A percentile compares a stretch with the other conserved stretches of the same genome.
These are phyloP conservation scores for Sigmodon hispidus DNA, from an alignment of 2,113 vertebrate species.

Conservation along the genomic window DNA sequence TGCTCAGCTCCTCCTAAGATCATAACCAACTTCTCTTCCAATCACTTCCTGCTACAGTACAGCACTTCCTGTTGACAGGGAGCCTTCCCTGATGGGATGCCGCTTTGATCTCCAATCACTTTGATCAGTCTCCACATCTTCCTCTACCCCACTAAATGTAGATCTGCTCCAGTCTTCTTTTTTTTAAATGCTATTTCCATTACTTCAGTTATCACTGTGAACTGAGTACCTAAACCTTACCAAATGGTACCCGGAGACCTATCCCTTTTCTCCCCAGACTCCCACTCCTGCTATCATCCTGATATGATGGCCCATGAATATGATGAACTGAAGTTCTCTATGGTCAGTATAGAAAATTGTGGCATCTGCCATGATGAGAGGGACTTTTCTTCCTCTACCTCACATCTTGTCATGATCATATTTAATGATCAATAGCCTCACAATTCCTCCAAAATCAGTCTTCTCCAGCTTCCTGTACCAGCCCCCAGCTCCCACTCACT, in stretches of 20 bases:
- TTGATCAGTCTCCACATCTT: not conserved
- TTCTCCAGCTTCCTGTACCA: not conserved
- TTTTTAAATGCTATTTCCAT: not conserved
- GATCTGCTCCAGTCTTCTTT: not conserved
- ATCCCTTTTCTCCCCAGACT: not conserved
- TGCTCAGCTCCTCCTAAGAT: not conserved
- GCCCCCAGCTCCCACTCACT: not conserved
- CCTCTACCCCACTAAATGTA: slow-evolving; percentile 24
- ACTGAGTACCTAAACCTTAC: not conserved
- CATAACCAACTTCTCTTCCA: not conserved
- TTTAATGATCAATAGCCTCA: not conserved
- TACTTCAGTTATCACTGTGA: not conserved
- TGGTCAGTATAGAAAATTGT: not conserved
- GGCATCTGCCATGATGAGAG: not conserved
- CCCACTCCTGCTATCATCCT: not conserved
- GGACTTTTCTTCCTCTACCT: not conserved
- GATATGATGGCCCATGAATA: not conserved
- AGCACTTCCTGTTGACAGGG: not conserved
- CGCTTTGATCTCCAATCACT: not conserved
- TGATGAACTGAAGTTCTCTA: not conserved
- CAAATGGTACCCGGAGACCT: not conserved
- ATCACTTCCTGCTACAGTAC: not conserved
- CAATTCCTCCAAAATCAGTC: not conserved
- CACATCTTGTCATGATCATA: not conserved
- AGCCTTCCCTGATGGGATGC: not conserved